Evolutionary conservation across 2,797 vertebrate species (phyloP).

Genomic region (Anabas testudineus): DNA sequence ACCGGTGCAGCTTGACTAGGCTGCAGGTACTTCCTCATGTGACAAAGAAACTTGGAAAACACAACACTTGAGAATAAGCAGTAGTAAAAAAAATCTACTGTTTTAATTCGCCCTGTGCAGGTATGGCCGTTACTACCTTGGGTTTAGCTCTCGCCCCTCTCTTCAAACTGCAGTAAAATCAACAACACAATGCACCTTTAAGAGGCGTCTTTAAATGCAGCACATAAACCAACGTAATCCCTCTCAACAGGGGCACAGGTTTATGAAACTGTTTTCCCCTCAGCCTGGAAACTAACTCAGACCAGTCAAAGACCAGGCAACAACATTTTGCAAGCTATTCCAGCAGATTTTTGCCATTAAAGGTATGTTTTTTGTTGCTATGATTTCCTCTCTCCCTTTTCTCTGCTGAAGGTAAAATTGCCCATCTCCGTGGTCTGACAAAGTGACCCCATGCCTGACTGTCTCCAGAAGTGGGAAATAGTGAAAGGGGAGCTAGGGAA

Average conservation of each 20-base stretch:
- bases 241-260: conserved; percentile 8
- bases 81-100: no score
- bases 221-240: conserved; percentile 34
- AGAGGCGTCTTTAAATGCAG: conserved; percentile 6
- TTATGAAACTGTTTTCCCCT: conserved; percentile 16
- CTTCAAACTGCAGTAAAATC: not conserved
- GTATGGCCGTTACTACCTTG: no score
- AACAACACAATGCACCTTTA: not conserved
- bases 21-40: no score
- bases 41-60: no score
- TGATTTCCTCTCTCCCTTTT: conserved; percentile 27
- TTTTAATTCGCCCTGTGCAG: no score
- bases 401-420: conserved; percentile 24
- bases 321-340: conserved; percentile 15
- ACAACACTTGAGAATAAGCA: no score
- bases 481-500: conserved; percentile 52
- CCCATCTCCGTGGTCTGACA: conserved; percentile 48
- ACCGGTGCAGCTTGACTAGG: no score
- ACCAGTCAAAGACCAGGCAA: conserved; percentile 23
- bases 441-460: conserved; percentile 53
- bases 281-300: conserved; percentile 15
- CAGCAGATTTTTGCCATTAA: conserved; percentile 30
- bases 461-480: conserved; percentile 56
- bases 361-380: conserved; percentile 24
- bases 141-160: no score